These are phyloP conservation scores for Operophtera brumata DNA, from an alignment of 2,888 invertebrate species.

Conservation along the genomic window DNA sequence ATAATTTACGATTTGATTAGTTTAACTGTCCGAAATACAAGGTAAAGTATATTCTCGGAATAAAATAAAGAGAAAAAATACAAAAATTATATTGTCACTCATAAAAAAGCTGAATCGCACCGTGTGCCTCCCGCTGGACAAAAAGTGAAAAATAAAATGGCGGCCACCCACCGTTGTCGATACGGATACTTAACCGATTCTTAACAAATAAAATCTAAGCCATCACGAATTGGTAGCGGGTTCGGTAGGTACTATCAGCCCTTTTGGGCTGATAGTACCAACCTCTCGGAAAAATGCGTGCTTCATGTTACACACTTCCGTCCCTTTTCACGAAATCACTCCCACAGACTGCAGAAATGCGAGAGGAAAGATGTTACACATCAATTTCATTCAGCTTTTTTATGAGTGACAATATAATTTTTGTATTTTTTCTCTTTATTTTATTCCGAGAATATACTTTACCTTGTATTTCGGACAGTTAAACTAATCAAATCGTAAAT, in stretches of 20 bases:
- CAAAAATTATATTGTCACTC: conserved; percentile 74
- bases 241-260: conserved; percentile 45
- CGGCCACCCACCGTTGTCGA: conserved; percentile 78
- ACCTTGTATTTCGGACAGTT: conserved; percentile 71
- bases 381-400: conserved; percentile 74
- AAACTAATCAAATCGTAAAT: conserved; percentile 76
- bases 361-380: conserved; percentile 74
- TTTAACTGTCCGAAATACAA: conserved; percentile 69
- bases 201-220: conserved; percentile 81
- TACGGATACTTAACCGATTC: conserved; percentile 82
- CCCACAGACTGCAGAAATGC: too few species aligned
- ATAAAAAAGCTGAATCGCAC: conserved; percentile 76
- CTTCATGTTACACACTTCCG: too few species aligned
- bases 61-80: conserved; percentile 51
- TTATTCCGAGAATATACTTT: conserved; percentile 67
- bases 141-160: conserved; percentile 77
- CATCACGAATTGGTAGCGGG: conserved; percentile 57
- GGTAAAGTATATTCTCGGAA: conserved; percentile 70
- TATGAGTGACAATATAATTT: conserved; percentile 77
- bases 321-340: too few species aligned
- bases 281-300: too few species aligned
- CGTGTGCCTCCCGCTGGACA: conserved; percentile 62
- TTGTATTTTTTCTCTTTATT: conserved; percentile 51
- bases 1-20: conserved; percentile 77
- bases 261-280: too few species aligned